Evolutionary conservation across 2,888 invertebrate genomes (phyloP).

Genomic region (Chalcosyrphus nemorum): DNA sequence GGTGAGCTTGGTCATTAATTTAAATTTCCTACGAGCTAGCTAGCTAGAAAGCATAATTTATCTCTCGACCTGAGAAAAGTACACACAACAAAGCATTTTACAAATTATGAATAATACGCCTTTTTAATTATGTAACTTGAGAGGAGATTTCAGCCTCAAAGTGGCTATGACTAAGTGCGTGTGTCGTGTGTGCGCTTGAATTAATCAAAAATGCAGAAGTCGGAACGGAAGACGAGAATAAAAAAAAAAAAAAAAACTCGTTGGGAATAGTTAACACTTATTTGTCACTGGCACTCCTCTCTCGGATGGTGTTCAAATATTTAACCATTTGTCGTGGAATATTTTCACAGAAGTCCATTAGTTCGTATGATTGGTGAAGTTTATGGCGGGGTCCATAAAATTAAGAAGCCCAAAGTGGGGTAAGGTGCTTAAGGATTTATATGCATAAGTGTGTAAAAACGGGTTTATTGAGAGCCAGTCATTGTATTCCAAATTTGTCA

Average conservation of each 20-base stretch:
- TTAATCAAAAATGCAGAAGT: background rate
- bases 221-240: background rate
- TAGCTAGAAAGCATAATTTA: constrained; percentile 15
- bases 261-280: constrained; percentile 1
- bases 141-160: too few species aligned
- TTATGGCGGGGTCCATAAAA: background rate
- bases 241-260: background rate
- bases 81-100: background rate
- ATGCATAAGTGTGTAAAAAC: background rate
- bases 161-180: background rate
- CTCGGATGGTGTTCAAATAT: background rate
- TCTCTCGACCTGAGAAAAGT: background rate
- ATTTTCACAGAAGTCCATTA: background rate
- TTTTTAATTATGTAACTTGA: background rate
- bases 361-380: background rate
- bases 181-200: background rate
- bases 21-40: constrained; percentile 25
- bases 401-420: too few species aligned
- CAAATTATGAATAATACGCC: constrained; percentile 26
- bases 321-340: background rate
- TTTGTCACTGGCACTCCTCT: constrained; percentile 5
- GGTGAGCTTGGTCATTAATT: constrained; percentile 33
- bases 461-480: too few species aligned
- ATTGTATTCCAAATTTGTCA: too few species aligned
- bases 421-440: too few species aligned